Evolutionary conservation across 2,888 invertebrate species (phyloP).

Genomic region (Dioctria linearis): DNA sequence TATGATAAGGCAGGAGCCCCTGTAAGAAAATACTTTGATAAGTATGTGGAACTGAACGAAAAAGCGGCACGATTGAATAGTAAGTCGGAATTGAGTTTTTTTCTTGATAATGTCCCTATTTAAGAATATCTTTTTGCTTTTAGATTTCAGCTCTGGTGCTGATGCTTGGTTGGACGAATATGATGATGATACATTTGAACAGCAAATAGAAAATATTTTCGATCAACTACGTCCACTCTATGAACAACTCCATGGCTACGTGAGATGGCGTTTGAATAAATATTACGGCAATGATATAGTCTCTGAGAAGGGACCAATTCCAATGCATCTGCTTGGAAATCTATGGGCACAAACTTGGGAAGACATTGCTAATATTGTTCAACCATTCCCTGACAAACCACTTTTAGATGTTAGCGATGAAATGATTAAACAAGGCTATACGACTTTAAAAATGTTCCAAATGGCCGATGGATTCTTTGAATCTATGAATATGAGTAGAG

Average conservation of each 20-base stretch:
- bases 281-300: constrained; percentile 81
- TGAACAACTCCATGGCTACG: constrained; percentile 86
- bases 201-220: constrained; percentile 80
- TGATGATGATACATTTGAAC: constrained; percentile 80
- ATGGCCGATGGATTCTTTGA: constrained; percentile 89
- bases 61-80: constrained; percentile 82
- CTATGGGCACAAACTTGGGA: constrained; percentile 90
- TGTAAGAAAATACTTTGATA: constrained; percentile 76
- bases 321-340: constrained; percentile 84
- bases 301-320: constrained; percentile 80
- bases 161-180: constrained; percentile 82
- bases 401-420: constrained; percentile 82
- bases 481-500: constrained; percentile 84
- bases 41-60: constrained; percentile 79
- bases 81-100: constrained; percentile 63
- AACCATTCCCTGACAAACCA: constrained; percentile 82
- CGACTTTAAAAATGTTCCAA: constrained; percentile 84
- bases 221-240: constrained; percentile 85
- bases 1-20: constrained; percentile 81
- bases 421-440: constrained; percentile 83
- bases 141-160: constrained; percentile 80
- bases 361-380: constrained; percentile 73
- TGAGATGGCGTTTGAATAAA: constrained; percentile 79
- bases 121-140: background rate
- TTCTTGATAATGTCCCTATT: too few relatives aligned